Conservation (phyloP, 1,140 invertebrate species). For the Metopolophium dirhodum region DNA sequence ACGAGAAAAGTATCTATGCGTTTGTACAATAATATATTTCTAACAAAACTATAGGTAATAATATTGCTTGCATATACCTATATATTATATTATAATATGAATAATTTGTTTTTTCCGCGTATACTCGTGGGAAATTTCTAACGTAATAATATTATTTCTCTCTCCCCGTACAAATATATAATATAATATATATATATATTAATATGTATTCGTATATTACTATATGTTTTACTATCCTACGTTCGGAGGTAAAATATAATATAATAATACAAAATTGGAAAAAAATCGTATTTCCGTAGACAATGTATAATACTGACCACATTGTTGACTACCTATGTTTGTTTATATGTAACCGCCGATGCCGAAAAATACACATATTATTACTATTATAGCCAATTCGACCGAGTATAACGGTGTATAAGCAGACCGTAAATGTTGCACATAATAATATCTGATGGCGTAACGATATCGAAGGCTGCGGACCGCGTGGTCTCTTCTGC, state of each 20-base stretch:
- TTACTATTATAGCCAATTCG: background rate
- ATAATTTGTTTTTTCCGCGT: slow-evolving; percentile 5
- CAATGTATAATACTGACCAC: background rate
- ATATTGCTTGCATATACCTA: background rate
- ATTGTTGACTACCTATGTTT: background rate
- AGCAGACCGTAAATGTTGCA: background rate
- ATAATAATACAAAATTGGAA: background rate
- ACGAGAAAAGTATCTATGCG: background rate
- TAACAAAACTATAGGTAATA: background rate
- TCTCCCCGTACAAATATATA: background rate
- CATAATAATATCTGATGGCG: slow-evolving; percentile 20
- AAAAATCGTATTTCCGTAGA: background rate
- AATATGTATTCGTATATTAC: background rate
- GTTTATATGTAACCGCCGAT: background rate
- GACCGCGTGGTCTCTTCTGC: background rate
- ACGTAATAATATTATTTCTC: background rate
- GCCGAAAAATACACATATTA: background rate
- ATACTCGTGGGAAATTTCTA: slow-evolving; percentile 1
- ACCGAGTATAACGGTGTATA: slow-evolving; percentile 28
- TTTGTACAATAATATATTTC: background rate
- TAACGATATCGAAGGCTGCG: slow-evolving; percentile 1
- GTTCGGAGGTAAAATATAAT: background rate
- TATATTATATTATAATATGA: background rate
- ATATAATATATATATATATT: background rate
- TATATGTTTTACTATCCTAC: background rate